Evolutionary conservation across 92 coral and sea anemone genomes (phyloP).

Genomic region (Blastomussa wellsi): DNA sequence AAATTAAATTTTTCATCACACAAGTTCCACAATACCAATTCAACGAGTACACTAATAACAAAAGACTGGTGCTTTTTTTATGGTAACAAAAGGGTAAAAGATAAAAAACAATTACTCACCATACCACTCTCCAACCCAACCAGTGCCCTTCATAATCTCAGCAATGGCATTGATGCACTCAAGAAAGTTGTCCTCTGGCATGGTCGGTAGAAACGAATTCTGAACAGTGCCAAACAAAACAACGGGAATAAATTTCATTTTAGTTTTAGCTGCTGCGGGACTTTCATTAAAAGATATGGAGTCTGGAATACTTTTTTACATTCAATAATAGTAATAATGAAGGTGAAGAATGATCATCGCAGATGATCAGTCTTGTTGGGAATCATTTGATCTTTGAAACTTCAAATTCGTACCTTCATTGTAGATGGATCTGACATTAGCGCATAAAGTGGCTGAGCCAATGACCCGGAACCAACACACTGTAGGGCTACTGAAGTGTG

Average conservation of each 20-base stretch:
- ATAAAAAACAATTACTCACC: conserved; percentile 28
- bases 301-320: too few species aligned
- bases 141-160: conserved; percentile 42
- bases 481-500: conserved; percentile 47
- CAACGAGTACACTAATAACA: neutral
- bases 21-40: too few species aligned
- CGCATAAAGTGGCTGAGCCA: conserved; percentile 43
- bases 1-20: too few species aligned
- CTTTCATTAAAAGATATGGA: too few species aligned
- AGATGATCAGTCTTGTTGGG: neutral
- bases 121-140: conserved; percentile 50
- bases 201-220: conserved; percentile 61
- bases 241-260: neutral
- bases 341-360: neutral
- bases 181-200: conserved; percentile 61
- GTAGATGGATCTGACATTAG: conserved; percentile 46
- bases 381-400: neutral
- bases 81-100: neutral
- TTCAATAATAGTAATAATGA: too few species aligned
- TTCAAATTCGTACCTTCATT: conserved; percentile 35
- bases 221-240: neutral
- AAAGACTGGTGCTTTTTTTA: neutral
- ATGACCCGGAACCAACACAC: conserved; percentile 39
- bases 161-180: conserved; percentile 45
- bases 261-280: neutral